Conservation (phyloP, 2,797 vertebrate genomes). For the Sebastolobus altivelis region DNA sequence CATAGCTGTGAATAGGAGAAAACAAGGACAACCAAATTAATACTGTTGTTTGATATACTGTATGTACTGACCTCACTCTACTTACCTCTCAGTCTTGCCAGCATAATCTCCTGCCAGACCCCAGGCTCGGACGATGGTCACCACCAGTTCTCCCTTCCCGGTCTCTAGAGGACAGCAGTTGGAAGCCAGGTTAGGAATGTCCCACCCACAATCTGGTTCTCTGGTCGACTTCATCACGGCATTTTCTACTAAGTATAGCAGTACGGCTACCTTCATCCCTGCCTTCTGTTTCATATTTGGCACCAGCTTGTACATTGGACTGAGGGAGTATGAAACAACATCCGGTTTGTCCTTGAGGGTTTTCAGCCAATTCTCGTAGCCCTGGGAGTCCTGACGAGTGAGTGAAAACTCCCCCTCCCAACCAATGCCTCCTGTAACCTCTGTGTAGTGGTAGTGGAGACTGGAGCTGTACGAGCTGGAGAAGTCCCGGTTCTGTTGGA, state of each 20-base stretch:
- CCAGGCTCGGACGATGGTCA: conserved; percentile 52
- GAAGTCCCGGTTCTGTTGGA: conserved; percentile 27
- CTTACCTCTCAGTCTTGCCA: conserved; percentile 27
- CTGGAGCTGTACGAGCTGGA: neutral
- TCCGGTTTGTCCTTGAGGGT: conserved; percentile 46
- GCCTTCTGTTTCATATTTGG: neutral
- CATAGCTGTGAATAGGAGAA: conserved; percentile 43
- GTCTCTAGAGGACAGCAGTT: conserved; percentile 43
- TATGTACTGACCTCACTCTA: neutral
- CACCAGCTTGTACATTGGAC: conserved; percentile 36
- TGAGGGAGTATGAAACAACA: conserved; percentile 26
- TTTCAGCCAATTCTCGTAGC: conserved; percentile 32
- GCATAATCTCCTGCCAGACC: fast-evolving
- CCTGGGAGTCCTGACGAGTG: neutral
- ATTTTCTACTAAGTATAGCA: conserved; percentile 31
- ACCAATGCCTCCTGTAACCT: conserved; percentile 37
- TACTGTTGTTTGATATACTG: neutral
- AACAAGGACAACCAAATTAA: neutral
- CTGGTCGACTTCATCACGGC: fast-evolving
- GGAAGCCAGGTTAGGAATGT: neutral
- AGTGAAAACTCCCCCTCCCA: conserved; percentile 56
- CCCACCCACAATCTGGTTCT: neutral
- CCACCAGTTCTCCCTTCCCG: conserved; percentile 17
- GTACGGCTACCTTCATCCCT: conserved; percentile 22
- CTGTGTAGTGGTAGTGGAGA: conserved; percentile 21